Evolutionary conservation across 2,797 vertebrate species (phyloP).

Genomic region (Cephalopachus bancanus): DNA sequence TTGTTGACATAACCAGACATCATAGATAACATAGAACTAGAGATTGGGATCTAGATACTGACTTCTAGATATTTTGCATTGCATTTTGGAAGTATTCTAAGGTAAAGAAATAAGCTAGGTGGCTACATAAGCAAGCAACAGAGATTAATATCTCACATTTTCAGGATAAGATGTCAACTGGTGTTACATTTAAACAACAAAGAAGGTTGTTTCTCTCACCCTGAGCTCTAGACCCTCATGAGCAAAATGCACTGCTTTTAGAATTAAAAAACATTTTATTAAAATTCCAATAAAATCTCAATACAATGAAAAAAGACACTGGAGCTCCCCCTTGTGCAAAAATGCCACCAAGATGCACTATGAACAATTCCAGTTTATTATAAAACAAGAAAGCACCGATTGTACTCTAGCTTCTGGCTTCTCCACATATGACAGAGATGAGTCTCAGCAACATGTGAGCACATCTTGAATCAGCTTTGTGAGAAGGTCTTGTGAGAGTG

Average conservation of each 20-base stretch:
- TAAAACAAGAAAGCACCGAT: neutral
- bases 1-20: neutral
- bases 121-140: neutral
- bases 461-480: neutral
- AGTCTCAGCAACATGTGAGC: neutral
- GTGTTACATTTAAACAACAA: neutral
- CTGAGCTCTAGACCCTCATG: neutral
- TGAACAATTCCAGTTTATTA: neutral
- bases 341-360: neutral
- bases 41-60: neutral
- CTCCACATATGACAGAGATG: neutral
- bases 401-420: neutral
- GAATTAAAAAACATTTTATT: neutral
- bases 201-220: neutral
- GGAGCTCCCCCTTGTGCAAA: neutral
- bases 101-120: neutral
- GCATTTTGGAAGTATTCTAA: conserved; percentile 28
- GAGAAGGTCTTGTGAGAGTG: neutral
- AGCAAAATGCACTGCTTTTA: conserved; percentile 27
- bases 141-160: neutral
- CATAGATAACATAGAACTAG: neutral
- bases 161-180: conserved; percentile 7
- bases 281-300: neutral
- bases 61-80: neutral
- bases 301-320: neutral